phyloP scores from a whole-genome alignment of 2,113 vertebrate genomes.

The Echinops telfairi region DNA sequence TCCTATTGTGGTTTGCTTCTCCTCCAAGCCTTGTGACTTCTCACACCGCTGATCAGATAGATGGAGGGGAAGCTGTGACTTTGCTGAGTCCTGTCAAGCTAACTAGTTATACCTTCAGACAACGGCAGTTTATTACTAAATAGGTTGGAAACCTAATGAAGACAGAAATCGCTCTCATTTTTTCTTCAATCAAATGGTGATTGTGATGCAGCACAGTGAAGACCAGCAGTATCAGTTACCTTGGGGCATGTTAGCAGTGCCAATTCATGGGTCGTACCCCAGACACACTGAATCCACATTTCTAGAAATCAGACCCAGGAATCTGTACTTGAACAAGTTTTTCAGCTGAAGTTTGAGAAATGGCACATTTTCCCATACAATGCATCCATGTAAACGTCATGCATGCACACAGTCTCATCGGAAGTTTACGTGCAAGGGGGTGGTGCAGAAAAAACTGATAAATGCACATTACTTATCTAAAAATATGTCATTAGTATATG shows the following conservation, averaged over 20 bases:
- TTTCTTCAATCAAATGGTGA: not conserved
- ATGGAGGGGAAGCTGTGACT: not conserved
- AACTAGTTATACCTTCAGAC: not conserved
- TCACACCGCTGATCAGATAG: not conserved
- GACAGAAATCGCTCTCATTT: not conserved
- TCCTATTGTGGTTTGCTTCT: not conserved
- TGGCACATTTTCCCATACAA: no score
- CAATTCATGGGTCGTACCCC: not conserved
- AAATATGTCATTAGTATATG: not conserved
- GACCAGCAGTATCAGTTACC: not conserved
- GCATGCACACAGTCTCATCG: no score
- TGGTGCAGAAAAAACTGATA: no score
- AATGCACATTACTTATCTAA: no score
- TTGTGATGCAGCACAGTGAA: not conserved
- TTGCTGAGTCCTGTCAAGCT: not conserved
- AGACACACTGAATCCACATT: not conserved
- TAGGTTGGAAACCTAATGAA: not conserved
- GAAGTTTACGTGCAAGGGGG: no score
- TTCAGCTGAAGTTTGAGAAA: slow-evolving; percentile 38
- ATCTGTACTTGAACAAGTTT: slow-evolving; percentile 5
- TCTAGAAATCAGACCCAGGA: not conserved
- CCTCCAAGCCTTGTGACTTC: not conserved
- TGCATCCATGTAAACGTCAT: no score
- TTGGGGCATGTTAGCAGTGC: not conserved
- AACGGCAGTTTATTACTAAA: not conserved